phyloP scores from a whole-genome alignment of 2,113 vertebrate genomes.

The Nanorana parkeri region DNA sequence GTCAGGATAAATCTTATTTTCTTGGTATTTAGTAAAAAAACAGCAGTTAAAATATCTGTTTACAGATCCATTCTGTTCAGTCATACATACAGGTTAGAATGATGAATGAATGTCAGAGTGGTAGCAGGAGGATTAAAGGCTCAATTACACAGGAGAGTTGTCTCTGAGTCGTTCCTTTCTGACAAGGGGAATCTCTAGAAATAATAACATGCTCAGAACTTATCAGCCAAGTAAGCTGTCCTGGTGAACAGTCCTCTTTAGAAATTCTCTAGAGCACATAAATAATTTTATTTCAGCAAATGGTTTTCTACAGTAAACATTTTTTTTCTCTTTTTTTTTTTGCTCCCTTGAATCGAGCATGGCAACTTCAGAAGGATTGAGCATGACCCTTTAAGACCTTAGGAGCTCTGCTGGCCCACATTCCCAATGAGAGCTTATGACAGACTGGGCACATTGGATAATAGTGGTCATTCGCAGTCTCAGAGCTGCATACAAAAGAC shows the following conservation, averaged over 20 bases:
- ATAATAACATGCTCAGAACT: constrained; percentile 58
- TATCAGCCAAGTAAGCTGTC: constrained; percentile 38
- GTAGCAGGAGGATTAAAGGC: constrained; percentile 21
- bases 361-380: constrained; percentile 27
- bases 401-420: constrained; percentile 4
- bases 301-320: constrained; percentile 47
- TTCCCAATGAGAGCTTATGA: constrained; percentile 28
- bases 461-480: neutral
- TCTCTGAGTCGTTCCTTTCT: constrained; percentile 16
- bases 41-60: neutral
- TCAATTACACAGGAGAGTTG: constrained; percentile 37
- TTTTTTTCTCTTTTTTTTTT: constrained; percentile 1
- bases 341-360: constrained; percentile 19
- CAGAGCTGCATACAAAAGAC: neutral
- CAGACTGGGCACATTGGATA: constrained; percentile 2
- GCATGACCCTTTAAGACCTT: constrained; percentile 28
- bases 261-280: constrained; percentile 56
- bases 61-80: neutral
- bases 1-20: neutral
- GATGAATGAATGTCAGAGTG: constrained; percentile 22
- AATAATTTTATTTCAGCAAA: constrained; percentile 55
- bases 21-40: neutral
- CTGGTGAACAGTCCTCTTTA: constrained; percentile 50
- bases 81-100: constrained; percentile 4
- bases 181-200: constrained; percentile 52